These are phyloP conservation scores for Sardina pilchardus DNA, from an alignment of 2,113 vertebrate species.

Conservation along the genomic window DNA sequence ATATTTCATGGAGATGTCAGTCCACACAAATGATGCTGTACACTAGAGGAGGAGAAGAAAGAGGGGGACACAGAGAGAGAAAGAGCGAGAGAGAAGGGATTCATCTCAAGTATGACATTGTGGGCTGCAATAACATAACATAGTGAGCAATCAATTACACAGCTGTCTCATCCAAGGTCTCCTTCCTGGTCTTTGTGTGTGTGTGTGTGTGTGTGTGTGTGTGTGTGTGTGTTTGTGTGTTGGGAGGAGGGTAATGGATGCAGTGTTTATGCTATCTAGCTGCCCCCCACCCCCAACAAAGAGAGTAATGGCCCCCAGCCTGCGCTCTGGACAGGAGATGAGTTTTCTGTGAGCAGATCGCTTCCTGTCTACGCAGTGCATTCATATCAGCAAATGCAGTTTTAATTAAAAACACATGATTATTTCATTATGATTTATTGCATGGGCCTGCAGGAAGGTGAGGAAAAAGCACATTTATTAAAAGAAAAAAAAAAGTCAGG, in stretches of 20 bases:
- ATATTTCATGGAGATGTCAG: neutral
- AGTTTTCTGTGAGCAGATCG: slow-evolving; percentile 20
- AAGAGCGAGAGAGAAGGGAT: neutral
- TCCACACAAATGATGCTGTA: slow-evolving; percentile 3
- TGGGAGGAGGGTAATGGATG: slow-evolving; percentile 14
- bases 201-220: slow-evolving; percentile 13
- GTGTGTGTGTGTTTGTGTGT: neutral
- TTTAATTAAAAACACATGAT: slow-evolving; percentile 59
- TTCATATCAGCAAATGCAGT: slow-evolving; percentile 41
- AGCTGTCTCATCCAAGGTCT: slow-evolving; percentile 53
- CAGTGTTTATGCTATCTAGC: slow-evolving; percentile 42
- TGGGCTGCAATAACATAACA: slow-evolving; percentile 52
- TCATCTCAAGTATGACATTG: slow-evolving; percentile 50
- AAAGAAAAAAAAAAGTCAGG: slow-evolving; percentile 46
- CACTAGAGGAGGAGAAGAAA: neutral
- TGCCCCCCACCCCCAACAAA: neutral
- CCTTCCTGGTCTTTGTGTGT: slow-evolving; percentile 34
- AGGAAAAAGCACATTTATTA: slow-evolving; percentile 30
- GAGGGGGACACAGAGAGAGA: neutral
- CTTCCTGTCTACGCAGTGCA: slow-evolving; percentile 1
- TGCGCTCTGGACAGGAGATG: slow-evolving; percentile 32
- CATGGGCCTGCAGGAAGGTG: slow-evolving; percentile 28
- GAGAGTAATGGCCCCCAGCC: slow-evolving; percentile 45
- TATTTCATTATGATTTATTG: slow-evolving; percentile 56
- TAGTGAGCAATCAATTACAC: slow-evolving; percentile 54